phyloP scores from a whole-genome alignment of 2,888 invertebrate genomes.

The Keiferia lycopersicella region DNA sequence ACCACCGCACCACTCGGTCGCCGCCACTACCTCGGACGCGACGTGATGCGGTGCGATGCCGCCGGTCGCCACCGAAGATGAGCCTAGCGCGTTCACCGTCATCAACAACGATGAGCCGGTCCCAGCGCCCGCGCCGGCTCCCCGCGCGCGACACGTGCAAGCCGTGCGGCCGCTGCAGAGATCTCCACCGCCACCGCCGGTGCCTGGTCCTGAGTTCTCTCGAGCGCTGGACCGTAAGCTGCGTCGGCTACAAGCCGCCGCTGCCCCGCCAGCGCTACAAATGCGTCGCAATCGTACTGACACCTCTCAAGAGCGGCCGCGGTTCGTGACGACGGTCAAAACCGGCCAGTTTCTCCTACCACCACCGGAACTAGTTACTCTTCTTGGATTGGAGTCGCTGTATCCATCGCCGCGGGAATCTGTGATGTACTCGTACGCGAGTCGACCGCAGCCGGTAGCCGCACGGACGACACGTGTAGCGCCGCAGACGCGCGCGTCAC shows the following conservation, averaged over 20 bases:
- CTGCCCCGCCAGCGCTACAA: constrained; percentile 37
- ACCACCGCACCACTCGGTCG: constrained; percentile 27
- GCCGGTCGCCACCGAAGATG: constrained; percentile 33
- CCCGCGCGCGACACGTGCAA: constrained; percentile 50
- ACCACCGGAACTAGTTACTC: constrained; percentile 85
- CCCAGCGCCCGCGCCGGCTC: constrained; percentile 30
- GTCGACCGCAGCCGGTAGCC: constrained; percentile 80
- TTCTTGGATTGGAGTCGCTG: constrained; percentile 81
- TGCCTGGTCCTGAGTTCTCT: constrained; percentile 81
- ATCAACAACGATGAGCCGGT: constrained; percentile 45
- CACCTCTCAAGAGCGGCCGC: constrained; percentile 64
- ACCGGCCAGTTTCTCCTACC: constrained; percentile 90
- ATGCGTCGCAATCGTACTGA: constrained; percentile 61
- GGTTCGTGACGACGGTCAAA: constrained; percentile 91
- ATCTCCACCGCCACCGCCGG: constrained; percentile 35
- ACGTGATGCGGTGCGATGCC: constrained; percentile 54
- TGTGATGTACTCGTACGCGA: constrained; percentile 84
- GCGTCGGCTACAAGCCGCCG: constrained; percentile 82
- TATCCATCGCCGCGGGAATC: constrained; percentile 56
- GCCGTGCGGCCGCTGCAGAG: constrained; percentile 63
- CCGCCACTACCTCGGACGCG: constrained; percentile 19
- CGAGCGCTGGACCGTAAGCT: constrained; percentile 87
- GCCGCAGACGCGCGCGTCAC: constrained; percentile 31
- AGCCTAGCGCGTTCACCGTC: constrained; percentile 59
- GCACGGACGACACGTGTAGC: constrained; percentile 34